Evolutionary conservation across 2,888 invertebrate species (phyloP).

Genomic region (Idaea dimidiata): DNA sequence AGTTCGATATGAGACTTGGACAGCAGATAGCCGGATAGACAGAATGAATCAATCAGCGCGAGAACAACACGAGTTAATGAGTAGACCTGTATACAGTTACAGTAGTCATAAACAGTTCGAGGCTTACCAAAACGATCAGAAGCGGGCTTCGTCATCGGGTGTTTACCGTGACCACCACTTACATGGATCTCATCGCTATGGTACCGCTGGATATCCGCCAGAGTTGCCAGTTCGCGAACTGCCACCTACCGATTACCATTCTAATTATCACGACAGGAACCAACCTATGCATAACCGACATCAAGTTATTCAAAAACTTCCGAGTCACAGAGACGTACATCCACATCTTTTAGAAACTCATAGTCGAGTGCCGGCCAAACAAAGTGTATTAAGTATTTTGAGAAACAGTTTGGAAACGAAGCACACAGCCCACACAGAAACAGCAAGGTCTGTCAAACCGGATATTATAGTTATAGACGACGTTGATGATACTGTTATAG

Average conservation of each 20-base stretch:
- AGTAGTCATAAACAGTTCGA: slow-evolving; percentile 69
- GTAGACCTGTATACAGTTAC: slow-evolving; percentile 70
- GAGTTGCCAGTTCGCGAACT: slow-evolving; percentile 52
- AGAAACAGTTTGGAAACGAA: slow-evolving; percentile 86
- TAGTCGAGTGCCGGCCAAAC: slow-evolving; percentile 82
- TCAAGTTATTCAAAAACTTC: slow-evolving; percentile 66
- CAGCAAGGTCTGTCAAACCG: slow-evolving; percentile 72
- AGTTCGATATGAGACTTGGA: slow-evolving; percentile 71
- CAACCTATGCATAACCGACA: slow-evolving; percentile 53
- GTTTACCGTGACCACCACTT: slow-evolving; percentile 57
- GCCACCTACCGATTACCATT: slow-evolving; percentile 51
- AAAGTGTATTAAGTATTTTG: slow-evolving; percentile 85
- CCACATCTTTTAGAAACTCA: slow-evolving; percentile 55
- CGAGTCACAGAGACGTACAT: slow-evolving; percentile 62
- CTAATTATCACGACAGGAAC: slow-evolving; percentile 60
- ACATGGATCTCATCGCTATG: slow-evolving; percentile 53
- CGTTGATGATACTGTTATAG: slow-evolving; percentile 71
- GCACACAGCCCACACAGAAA: slow-evolving; percentile 76
- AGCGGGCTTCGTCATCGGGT: slow-evolving; percentile 46
- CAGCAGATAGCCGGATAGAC: slow-evolving; percentile 69
- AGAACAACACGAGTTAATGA: slow-evolving; percentile 70
- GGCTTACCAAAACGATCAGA: slow-evolving; percentile 68
- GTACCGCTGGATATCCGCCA: slow-evolving; percentile 43
- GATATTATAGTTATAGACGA: slow-evolving; percentile 77
- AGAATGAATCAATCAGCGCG: slow-evolving; percentile 58